Evolutionary conservation across 2,797 vertebrate genomes (phyloP).

Genomic region (Loriculus beryllinus): DNA sequence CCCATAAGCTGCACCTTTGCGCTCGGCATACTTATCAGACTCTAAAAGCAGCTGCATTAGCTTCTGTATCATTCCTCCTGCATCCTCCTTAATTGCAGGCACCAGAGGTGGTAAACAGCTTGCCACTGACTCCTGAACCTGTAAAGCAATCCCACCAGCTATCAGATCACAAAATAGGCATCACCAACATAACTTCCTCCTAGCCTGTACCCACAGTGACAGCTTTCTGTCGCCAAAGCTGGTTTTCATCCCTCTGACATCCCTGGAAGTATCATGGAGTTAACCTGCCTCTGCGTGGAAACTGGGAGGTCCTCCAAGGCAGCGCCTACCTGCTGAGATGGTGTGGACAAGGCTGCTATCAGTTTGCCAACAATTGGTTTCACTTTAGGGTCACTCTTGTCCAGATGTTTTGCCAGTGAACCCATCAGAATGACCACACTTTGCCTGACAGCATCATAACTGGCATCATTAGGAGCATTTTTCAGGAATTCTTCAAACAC

Average conservation of each 20-base stretch:
- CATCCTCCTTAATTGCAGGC: slow-evolving; percentile 95
- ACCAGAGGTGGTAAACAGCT: slow-evolving; percentile 94
- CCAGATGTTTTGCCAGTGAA: slow-evolving; percentile 96
- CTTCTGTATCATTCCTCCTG: slow-evolving; percentile 92
- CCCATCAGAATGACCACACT: slow-evolving; percentile 99
- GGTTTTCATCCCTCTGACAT: neutral
- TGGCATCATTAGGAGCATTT: slow-evolving; percentile 93
- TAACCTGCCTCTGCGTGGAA: neutral
- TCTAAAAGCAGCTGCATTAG: slow-evolving; percentile 93
- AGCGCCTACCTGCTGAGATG: slow-evolving; percentile 95
- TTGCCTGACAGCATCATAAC: slow-evolving; percentile 95
- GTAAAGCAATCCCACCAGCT: neutral
- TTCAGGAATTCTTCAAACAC: slow-evolving; percentile 98
- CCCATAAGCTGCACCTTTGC: slow-evolving; percentile 94
- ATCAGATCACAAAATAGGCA: neutral
- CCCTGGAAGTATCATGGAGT: neutral
- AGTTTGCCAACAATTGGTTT: slow-evolving; percentile 98
- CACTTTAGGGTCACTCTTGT: slow-evolving; percentile 97
- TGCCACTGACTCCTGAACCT: slow-evolving; percentile 98
- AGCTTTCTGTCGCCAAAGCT: neutral
- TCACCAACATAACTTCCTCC: neutral
- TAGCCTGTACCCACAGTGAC: neutral
- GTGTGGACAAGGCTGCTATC: slow-evolving; percentile 93
- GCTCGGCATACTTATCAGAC: slow-evolving; percentile 95
- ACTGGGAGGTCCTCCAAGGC: neutral